Percentiles rank a stretch among this genome's conserved stretches.
Conservation (phyloP, 2,888 invertebrate genomes). For the Trypoxylon attenuatum region DNA sequence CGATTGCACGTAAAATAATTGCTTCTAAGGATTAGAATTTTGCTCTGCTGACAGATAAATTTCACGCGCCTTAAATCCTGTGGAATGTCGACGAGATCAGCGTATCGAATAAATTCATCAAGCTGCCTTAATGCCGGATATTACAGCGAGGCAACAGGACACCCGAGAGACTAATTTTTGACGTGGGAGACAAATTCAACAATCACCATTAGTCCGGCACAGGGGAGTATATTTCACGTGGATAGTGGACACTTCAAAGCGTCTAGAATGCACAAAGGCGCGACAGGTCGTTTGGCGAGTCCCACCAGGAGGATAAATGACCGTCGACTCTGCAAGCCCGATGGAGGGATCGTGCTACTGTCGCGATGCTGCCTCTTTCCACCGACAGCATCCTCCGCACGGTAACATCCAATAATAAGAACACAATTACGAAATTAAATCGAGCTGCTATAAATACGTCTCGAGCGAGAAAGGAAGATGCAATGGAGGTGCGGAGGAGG, state of each 20-base stretch:
- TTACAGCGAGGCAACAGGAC: not conserved
- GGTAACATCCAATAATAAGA: conserved; percentile 35
- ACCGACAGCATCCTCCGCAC: not conserved
- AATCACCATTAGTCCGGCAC: conserved; percentile 23
- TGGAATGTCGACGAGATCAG: no score
- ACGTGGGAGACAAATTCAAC: conserved; percentile 38
- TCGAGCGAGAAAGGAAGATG: no score
- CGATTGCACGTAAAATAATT: no score
- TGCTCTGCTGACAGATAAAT: no score
- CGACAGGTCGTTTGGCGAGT: conserved; percentile 48
- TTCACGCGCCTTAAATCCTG: no score
- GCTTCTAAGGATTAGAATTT: no score
- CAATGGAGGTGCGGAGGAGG: conserved; percentile 14
- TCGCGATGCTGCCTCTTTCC: not conserved
- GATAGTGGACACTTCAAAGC: conserved; percentile 32
- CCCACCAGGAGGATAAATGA: conserved; percentile 44
- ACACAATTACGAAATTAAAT: conserved; percentile 52
- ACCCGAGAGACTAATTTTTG: conserved; percentile 15
- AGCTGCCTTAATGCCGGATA: not conserved
- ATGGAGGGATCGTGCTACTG: conserved; percentile 21
- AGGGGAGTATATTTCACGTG: conserved; percentile 32
- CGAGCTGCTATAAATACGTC: conserved; percentile 59
- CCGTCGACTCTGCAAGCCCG: conserved; percentile 27
- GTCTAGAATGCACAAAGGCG: conserved; percentile 32
- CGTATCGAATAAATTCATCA: no score